phyloP scores from a whole-genome alignment of 2,797 vertebrate genomes.

The Onychomys leucogaster region DNA sequence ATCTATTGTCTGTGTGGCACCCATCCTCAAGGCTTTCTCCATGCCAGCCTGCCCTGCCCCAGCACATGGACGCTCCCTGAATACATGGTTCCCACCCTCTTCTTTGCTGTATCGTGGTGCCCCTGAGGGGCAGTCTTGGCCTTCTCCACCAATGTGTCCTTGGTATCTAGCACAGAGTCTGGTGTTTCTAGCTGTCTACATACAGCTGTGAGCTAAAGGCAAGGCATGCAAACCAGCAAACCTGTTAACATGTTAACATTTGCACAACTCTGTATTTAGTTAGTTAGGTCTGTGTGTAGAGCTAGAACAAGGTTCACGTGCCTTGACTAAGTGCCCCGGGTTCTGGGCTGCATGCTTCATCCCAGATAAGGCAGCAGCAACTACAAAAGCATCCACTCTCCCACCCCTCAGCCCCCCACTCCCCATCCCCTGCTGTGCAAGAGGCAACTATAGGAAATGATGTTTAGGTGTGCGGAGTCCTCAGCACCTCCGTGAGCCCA shows the following conservation, averaged over 20 bases:
- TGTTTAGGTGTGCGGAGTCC: not conserved
- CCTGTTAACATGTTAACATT: not conserved
- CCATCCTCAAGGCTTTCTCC: not conserved
- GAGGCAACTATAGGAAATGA: not conserved
- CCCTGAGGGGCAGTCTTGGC: not conserved
- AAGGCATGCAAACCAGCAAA: not conserved
- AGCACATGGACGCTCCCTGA: not conserved
- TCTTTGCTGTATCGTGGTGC: not conserved
- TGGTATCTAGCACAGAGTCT: not conserved
- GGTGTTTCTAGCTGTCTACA: not conserved
- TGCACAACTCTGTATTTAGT: not conserved
- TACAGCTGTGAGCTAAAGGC: not conserved
- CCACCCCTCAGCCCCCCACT: not conserved
- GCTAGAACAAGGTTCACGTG: not conserved
- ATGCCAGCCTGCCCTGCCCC: not conserved
- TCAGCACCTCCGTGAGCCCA: not conserved
- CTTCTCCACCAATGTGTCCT: not conserved
- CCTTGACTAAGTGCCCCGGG: not conserved
- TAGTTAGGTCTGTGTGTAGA: not conserved
- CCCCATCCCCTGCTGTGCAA: not conserved
- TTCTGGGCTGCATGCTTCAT: not conserved
- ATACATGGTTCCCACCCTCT: not conserved
- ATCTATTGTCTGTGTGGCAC: not conserved
- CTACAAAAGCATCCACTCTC: constrained; percentile 33
- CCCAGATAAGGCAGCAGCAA: not conserved